Conservation (phyloP, 2,797 vertebrate species). For the Furcifer pardalis region DNA sequence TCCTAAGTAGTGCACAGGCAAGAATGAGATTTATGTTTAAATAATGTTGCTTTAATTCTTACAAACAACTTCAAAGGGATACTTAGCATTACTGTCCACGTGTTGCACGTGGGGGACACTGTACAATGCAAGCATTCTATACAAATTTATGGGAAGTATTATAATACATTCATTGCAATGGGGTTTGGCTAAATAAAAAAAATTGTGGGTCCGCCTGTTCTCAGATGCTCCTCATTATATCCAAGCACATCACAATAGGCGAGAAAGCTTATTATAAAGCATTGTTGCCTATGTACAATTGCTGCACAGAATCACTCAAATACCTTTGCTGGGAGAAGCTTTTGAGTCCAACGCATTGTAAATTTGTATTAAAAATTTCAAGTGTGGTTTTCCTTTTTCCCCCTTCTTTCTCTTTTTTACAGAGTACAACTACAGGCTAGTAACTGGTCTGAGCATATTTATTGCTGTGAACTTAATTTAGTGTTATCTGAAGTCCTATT, state of each 20-base stretch:
- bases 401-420: constrained; percentile 9
- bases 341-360: constrained; percentile 55
- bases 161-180: not conserved
- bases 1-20: not conserved
- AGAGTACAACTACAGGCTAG: constrained; percentile 10
- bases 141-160: not conserved
- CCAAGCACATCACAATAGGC: constrained; percentile 18
- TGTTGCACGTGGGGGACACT: not conserved
- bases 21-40: not conserved
- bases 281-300: constrained; percentile 32
- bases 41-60: constrained; percentile 3
- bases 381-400: not conserved
- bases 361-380: constrained; percentile 64
- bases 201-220: constrained; percentile 12
- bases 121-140: not conserved
- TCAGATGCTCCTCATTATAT: constrained; percentile 3
- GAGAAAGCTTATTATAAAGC: constrained; percentile 10
- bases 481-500: constrained; percentile 58
- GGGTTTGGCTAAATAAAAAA: not conserved
- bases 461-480: constrained; percentile 62
- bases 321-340: constrained; percentile 53
- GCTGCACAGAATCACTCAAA: constrained; percentile 36
- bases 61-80: not conserved
- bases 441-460: constrained; percentile 46
- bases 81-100: not conserved